These are phyloP conservation scores for Agraylea sexmaculata DNA, from an alignment of 1,140 invertebrate species.

Conservation along the genomic window DNA sequence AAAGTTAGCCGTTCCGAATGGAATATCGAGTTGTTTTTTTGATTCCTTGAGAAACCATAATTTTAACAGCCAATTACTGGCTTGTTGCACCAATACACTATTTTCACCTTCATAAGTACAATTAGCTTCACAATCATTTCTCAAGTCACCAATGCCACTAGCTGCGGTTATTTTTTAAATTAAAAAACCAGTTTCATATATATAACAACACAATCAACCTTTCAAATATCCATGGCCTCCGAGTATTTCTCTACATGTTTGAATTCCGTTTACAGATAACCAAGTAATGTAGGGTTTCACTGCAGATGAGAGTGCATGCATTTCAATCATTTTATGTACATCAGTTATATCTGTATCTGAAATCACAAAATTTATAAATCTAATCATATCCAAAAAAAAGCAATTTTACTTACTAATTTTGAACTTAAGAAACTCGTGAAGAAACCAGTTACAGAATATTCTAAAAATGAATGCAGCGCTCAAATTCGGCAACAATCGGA, in stretches of 20 bases:
- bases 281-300: conserved; percentile 67
- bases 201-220: no score
- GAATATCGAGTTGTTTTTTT: conserved; percentile 37
- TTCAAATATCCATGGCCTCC: conserved; percentile 63
- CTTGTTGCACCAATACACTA: conserved; percentile 75
- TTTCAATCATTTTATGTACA: conserved; percentile 40
- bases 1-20: conserved; percentile 54
- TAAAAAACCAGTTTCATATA: no score
- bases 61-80: conserved; percentile 62
- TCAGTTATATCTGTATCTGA: no score
- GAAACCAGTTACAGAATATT: conserved; percentile 50
- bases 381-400: no score
- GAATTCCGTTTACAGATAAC: conserved; percentile 63
- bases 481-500: conserved; percentile 66
- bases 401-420: no score
- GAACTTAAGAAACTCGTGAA: no score
- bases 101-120: conserved; percentile 86
- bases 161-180: no score
- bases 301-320: conserved; percentile 65
- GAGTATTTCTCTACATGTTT: conserved; percentile 71
- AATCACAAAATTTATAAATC: no score
- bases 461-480: conserved; percentile 57
- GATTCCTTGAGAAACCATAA: conserved; percentile 37
- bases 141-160: conserved; percentile 55
- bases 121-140: conserved; percentile 75